A percentile compares a stretch with the other conserved stretches of the same genome.
Conservation (phyloP, 2,888 invertebrate genomes). For the Eupeodes latifasciatus region DNA sequence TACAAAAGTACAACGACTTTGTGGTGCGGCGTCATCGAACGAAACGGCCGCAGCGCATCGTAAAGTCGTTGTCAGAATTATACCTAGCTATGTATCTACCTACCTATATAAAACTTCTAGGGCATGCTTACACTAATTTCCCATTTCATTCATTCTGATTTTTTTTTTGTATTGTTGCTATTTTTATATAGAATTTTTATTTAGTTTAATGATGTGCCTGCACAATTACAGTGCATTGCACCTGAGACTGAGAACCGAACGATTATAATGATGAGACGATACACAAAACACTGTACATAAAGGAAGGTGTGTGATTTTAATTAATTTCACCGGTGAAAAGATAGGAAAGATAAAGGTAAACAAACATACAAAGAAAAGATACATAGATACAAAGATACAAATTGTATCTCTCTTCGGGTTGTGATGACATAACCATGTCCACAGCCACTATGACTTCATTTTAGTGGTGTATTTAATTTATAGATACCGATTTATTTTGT, state of each 20-base stretch:
- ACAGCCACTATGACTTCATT: constrained; percentile 68
- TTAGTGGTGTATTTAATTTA: constrained; percentile 22
- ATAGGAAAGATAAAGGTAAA: constrained; percentile 37
- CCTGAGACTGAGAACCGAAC: constrained; percentile 38
- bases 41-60: not conserved
- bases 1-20: constrained; percentile 51
- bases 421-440: constrained; percentile 66
- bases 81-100: not conserved
- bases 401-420: constrained; percentile 9
- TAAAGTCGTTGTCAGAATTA: not conserved
- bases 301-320: constrained; percentile 54
- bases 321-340: constrained; percentile 63
- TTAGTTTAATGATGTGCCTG: constrained; percentile 44
- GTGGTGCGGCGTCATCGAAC: constrained; percentile 15
- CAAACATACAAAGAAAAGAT: constrained; percentile 22
- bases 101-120: constrained; percentile 48
- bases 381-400: constrained; percentile 12
- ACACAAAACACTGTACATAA: too few species aligned
- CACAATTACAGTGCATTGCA: constrained; percentile 65
- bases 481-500: not conserved
- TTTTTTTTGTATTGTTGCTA: constrained; percentile 32
- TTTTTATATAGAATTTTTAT: constrained; percentile 42
- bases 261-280: constrained; percentile 3
- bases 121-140: constrained; percentile 65
- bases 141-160: constrained; percentile 57